Percentiles rank a stretch among this genome's conserved stretches.
These are phyloP conservation scores for Serilophus lunatus DNA, from an alignment of 2,113 vertebrate genomes.

Conservation along the genomic window DNA sequence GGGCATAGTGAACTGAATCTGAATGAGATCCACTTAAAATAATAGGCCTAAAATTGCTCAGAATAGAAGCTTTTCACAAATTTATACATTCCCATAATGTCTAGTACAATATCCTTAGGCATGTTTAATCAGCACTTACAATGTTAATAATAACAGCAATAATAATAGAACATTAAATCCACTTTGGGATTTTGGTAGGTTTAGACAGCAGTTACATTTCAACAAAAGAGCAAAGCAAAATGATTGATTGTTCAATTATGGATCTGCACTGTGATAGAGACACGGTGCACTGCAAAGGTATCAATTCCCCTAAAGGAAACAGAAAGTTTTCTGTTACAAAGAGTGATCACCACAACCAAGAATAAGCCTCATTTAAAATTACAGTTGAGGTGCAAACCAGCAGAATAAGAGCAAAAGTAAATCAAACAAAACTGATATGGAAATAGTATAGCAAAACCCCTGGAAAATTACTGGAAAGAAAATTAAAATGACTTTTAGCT, in stretches of 20 bases:
- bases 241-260: neutral
- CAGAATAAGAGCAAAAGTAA: neutral
- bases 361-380: neutral
- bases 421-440: neutral
- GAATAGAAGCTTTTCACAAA: slow-evolving; percentile 77
- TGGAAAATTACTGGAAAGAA: neutral
- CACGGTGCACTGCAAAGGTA: neutral
- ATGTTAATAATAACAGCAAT: slow-evolving; percentile 66
- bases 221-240: slow-evolving; percentile 39
- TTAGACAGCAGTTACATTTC: slow-evolving; percentile 39
- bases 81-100: slow-evolving; percentile 78
- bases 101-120: slow-evolving; percentile 79
- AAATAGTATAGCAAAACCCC: neutral
- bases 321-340: neutral
- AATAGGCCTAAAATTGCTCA: slow-evolving; percentile 68
- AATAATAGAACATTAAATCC: slow-evolving; percentile 61
- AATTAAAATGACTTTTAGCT: neutral
- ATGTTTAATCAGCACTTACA: slow-evolving; percentile 69
- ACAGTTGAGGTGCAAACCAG: neutral
- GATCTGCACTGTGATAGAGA: neutral
- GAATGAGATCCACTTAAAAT: slow-evolving; percentile 78
- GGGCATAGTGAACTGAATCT: slow-evolving; percentile 65
- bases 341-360: neutral
- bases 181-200: slow-evolving; percentile 37
- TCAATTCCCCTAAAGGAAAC: neutral